A percentile compares a stretch with the other conserved stretches of the same genome.
Conservation (phyloP, 2,113 vertebrate species). For the Lophotis ruficrista region DNA sequence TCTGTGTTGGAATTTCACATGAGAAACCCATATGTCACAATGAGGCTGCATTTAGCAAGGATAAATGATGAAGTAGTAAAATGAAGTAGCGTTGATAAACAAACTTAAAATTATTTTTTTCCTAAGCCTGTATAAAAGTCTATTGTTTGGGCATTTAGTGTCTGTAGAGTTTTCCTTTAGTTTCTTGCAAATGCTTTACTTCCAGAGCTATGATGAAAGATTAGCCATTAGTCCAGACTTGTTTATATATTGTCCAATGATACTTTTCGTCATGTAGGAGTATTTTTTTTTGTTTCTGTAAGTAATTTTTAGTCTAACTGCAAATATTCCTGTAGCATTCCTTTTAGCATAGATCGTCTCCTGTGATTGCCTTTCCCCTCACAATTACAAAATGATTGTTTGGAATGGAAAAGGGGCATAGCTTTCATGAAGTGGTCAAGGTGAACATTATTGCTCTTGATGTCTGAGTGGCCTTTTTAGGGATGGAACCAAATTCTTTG, state of each 20-base stretch:
- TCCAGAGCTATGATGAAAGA: not conserved
- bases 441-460: not conserved
- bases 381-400: not conserved
- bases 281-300: not conserved
- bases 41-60: not conserved
- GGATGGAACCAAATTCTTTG: not conserved
- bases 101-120: not conserved
- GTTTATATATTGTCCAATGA: conserved; percentile 1
- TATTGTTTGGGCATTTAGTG: not conserved
- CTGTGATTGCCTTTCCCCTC: not conserved
- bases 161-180: conserved; percentile 2
- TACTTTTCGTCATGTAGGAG: not conserved
- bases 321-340: not conserved
- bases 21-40: conserved; percentile 24
- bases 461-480: not conserved
- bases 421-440: not conserved
- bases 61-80: not conserved
- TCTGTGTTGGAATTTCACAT: conserved; percentile 4
- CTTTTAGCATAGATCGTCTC: not conserved
- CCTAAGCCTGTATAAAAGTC: not conserved
- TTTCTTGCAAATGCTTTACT: conserved; percentile 27
- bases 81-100: not conserved
- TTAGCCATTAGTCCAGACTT: not conserved
- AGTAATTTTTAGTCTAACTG: not conserved
- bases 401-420: not conserved